A percentile compares a stretch with the other conserved stretches of the same genome.
Evolutionary conservation across 1,140 invertebrate species (phyloP).

Genomic region (Lucilia cuprina): DNA sequence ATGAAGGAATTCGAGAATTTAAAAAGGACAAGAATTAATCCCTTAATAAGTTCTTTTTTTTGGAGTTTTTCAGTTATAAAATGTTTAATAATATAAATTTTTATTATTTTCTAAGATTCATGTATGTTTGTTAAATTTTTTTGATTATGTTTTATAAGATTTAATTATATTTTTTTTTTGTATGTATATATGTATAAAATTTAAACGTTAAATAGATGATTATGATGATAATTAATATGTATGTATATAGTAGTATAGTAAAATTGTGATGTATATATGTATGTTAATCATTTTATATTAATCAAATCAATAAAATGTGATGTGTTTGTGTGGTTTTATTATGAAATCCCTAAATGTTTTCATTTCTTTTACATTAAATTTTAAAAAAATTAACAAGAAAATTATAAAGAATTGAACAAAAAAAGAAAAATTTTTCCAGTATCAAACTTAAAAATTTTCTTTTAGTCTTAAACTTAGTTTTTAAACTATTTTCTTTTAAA

Average conservation of each 20-base stretch:
- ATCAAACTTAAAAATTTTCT: neutral
- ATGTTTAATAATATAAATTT: too few species aligned
- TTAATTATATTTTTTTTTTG: too few species aligned
- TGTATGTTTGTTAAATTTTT: too few species aligned
- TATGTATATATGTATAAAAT: too few species aligned
- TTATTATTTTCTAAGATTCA: too few species aligned
- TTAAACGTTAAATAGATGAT: neutral
- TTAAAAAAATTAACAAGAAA: neutral
- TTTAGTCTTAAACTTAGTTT: neutral
- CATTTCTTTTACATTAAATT: neutral
- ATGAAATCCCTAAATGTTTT: neutral
- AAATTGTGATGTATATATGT: neutral
- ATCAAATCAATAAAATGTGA: neutral
- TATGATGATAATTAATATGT: neutral
- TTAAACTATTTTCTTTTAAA: neutral
- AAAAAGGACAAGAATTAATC: too few species aligned
- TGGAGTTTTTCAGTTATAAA: too few species aligned
- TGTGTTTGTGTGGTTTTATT: neutral
- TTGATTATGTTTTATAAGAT: too few species aligned
- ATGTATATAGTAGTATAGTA: neutral
- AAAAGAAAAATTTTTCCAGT: neutral
- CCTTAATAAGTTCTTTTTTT: too few species aligned
- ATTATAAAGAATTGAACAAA: neutral
- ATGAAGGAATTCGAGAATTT: too few species aligned
- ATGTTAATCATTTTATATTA: neutral